These are phyloP conservation scores for Aurelia sp. DNA, from an alignment of 30 jellyfish, hydroid and myxozoan species.

Conservation along the genomic window DNA sequence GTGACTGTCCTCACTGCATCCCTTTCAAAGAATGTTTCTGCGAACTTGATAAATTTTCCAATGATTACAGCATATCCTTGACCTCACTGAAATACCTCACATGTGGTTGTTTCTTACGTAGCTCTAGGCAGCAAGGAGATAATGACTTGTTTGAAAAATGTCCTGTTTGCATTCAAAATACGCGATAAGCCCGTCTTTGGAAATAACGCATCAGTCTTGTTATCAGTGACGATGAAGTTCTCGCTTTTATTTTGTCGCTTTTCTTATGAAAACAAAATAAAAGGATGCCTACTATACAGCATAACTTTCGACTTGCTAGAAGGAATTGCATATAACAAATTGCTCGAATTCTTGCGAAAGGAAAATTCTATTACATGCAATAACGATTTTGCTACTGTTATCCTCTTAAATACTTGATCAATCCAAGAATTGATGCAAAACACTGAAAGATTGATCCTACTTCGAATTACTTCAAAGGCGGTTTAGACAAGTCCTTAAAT, in stretches of 20 bases:
- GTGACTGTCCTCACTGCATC: slow-evolving; percentile 19
- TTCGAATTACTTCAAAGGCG: too few species aligned
- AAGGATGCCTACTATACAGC: neutral
- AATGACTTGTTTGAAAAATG: neutral
- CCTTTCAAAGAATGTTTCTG: slow-evolving; percentile 39
- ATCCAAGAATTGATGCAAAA: too few species aligned
- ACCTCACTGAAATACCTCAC: too few species aligned
- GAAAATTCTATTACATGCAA: too few species aligned
- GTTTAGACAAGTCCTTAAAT: too few species aligned
- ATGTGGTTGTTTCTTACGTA: neutral
- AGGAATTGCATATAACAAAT: too few species aligned
- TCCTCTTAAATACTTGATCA: too few species aligned
- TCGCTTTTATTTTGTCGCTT: slow-evolving; percentile 13
- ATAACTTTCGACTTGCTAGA: too few species aligned
- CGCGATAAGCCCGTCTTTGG: slow-evolving; percentile 21
- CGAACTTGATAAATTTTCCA: slow-evolving; percentile 21
- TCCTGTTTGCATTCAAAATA: slow-evolving; percentile 32
- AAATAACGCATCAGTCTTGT: neutral
- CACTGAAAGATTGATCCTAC: too few species aligned
- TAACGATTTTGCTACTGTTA: too few species aligned
- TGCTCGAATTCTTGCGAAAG: too few species aligned
- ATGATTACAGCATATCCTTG: neutral
- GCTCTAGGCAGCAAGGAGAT: neutral
- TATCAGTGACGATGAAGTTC: neutral
- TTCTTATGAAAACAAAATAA: neutral